phyloP scores from a whole-genome alignment of 1,140 invertebrate species.

The Drosophila repleta region DNA sequence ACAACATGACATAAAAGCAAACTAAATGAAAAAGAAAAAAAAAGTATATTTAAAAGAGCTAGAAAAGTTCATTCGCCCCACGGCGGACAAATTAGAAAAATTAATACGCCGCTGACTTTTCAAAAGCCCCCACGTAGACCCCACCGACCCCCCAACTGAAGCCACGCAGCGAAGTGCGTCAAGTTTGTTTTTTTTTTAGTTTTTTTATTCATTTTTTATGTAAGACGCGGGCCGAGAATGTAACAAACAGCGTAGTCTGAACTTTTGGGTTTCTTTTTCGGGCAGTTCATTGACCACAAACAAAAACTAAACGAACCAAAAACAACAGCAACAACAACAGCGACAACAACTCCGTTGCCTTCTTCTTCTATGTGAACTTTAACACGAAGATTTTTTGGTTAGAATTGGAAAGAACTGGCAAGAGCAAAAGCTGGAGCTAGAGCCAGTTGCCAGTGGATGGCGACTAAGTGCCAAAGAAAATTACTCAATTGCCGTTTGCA shows the following conservation, averaged over 20 bases:
- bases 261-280: constrained; percentile 78
- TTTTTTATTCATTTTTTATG: constrained; percentile 53
- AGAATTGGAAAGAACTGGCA: constrained; percentile 43
- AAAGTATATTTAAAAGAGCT: constrained; percentile 53
- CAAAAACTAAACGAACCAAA: constrained; percentile 41
- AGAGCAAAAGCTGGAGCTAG: constrained; percentile 1
- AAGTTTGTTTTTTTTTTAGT: no score
- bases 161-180: constrained; percentile 65
- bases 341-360: constrained; percentile 19
- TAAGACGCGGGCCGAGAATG: constrained; percentile 70
- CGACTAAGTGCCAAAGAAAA: constrained; percentile 24
- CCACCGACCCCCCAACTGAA: constrained; percentile 23
- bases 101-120: constrained; percentile 72
- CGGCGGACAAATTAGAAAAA: constrained; percentile 80
- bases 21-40: constrained; percentile 48
- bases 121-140: constrained; percentile 37
- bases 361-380: constrained; percentile 71
- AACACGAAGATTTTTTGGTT: constrained; percentile 57
- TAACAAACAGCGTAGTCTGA: constrained; percentile 63
- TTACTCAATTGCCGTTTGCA: constrained; percentile 52
- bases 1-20: constrained; percentile 77
- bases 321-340: constrained; percentile 14
- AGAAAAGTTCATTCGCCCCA: constrained; percentile 77
- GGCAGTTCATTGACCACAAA: constrained; percentile 78
- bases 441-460: neutral